These are phyloP conservation scores for Galaxias olidus DNA, from an alignment of 2,797 vertebrate genomes.

Conservation along the genomic window DNA sequence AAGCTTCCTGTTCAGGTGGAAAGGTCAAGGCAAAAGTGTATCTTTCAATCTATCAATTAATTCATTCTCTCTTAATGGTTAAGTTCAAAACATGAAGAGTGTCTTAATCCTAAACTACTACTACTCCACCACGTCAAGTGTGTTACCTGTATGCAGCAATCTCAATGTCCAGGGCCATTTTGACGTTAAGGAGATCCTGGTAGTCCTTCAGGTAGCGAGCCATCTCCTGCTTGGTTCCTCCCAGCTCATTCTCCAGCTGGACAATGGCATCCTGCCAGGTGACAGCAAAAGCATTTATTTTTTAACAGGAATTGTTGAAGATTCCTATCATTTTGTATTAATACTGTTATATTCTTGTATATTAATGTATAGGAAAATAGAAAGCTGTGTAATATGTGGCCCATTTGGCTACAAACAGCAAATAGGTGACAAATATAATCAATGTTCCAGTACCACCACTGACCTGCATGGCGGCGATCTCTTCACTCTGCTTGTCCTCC, in stretches of 20 bases:
- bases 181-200: constrained; percentile 94
- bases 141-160: constrained; percentile 95
- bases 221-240: constrained; percentile 95
- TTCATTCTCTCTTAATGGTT: too few relatives aligned
- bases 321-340: neutral
- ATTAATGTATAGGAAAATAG: neutral
- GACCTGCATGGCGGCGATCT: constrained; percentile 90
- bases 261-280: constrained; percentile 84
- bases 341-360: too few relatives aligned
- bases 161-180: constrained; percentile 98
- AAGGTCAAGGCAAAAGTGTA: neutral
- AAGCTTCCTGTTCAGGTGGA: constrained; percentile 78
- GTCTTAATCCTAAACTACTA: too few relatives aligned
- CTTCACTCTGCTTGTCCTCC: constrained; percentile 91
- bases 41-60: too few relatives aligned
- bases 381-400: too few relatives aligned
- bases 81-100: too few relatives aligned
- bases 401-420: neutral
- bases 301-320: neutral
- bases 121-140: neutral
- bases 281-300: neutral
- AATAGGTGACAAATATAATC: neutral
- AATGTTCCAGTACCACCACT: constrained; percentile 14
- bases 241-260: constrained; percentile 88
- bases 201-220: constrained; percentile 92